These are phyloP conservation scores for Corvus hawaiiensis DNA, from an alignment of 2,113 vertebrate genomes.

Conservation along the genomic window DNA sequence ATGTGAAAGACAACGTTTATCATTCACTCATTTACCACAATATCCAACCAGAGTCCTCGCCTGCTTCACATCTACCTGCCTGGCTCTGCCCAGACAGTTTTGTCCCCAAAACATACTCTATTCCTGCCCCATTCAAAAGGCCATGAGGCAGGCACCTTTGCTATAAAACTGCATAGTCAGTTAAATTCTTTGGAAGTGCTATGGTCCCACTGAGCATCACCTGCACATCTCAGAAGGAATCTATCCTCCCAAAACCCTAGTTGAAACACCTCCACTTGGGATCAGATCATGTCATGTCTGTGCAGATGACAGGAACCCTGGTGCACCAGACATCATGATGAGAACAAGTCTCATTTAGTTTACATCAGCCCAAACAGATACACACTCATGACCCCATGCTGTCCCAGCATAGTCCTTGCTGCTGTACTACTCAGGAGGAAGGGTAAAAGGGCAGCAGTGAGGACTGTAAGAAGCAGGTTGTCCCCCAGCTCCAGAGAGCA, in stretches of 20 bases:
- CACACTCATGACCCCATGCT: background rate
- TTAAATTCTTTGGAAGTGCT: background rate
- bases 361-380: background rate
- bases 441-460: background rate
- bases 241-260: background rate
- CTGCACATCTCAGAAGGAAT: background rate
- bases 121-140: background rate
- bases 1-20: too few species aligned
- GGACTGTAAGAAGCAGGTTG: background rate
- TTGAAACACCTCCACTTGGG: background rate
- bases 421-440: background rate
- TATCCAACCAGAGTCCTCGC: background rate
- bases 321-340: too few species aligned
- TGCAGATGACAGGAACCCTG: background rate
- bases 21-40: too few species aligned
- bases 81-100: background rate
- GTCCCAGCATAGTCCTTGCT: background rate
- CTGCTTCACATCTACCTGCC: background rate
- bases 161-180: background rate
- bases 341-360: background rate
- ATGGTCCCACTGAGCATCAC: background rate
- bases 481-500: background rate
- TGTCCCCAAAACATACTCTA: background rate
- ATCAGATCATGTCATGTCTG: background rate
- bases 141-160: background rate